A percentile compares a stretch with the other conserved stretches of the same genome.
Conservation (phyloP, 2,797 vertebrate genomes). For the Heterohyrax brucei region DNA sequence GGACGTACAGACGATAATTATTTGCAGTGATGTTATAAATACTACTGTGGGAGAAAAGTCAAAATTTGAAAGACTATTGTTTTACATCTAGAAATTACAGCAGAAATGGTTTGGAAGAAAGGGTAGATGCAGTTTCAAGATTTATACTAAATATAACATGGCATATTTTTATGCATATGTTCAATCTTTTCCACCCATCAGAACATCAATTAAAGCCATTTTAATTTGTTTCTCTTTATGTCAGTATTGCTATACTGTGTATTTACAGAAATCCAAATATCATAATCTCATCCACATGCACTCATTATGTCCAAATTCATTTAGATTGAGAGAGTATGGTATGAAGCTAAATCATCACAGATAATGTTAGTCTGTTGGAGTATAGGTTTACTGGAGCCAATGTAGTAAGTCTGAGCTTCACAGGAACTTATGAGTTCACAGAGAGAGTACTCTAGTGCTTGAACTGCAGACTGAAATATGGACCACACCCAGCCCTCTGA, state of each 20-base stretch:
- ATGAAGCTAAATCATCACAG: neutral
- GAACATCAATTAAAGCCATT: neutral
- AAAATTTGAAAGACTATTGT: neutral
- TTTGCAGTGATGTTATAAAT: neutral
- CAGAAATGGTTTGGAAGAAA: neutral
- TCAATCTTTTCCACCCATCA: neutral
- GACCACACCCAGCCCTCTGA: neutral
- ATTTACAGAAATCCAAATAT: neutral
- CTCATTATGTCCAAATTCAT: neutral
- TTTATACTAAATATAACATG: neutral
- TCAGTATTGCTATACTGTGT: neutral
- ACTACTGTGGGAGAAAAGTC: neutral
- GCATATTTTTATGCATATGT: neutral
- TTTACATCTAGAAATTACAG: neutral
- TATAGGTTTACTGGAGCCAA: fast-evolving
- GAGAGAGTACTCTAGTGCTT: fast-evolving
- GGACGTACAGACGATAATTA: neutral
- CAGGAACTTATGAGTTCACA: neutral
- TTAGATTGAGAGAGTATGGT: no score
- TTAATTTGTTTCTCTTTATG: neutral
- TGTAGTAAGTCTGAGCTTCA: neutral
- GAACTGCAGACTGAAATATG: fast-evolving
- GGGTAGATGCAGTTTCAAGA: neutral
- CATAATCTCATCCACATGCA: neutral
- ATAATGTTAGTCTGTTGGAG: neutral